Percentiles rank a stretch among this genome's conserved stretches.
These are phyloP conservation scores for Chloroclysta siterata DNA, from an alignment of 2,888 invertebrate species.

Conservation along the genomic window DNA sequence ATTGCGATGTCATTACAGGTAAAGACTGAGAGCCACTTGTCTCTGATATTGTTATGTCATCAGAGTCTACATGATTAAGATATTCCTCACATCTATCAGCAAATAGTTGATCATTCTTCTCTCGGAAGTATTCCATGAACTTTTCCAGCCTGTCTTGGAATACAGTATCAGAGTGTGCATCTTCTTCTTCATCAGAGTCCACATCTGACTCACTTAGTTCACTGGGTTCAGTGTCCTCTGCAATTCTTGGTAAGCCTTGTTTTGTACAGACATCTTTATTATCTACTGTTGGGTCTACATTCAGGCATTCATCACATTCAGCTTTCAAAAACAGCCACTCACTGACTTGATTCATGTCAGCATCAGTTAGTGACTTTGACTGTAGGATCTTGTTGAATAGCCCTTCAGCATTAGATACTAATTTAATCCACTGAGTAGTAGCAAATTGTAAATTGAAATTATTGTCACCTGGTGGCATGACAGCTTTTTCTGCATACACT, in stretches of 20 bases:
- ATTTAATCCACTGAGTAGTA: constrained; percentile 91
- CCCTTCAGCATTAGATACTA: constrained; percentile 93
- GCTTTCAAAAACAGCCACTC: constrained; percentile 94
- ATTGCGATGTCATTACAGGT: constrained; percentile 79
- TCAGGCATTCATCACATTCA: constrained; percentile 93
- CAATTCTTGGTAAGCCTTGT: constrained; percentile 78
- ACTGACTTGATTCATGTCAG: constrained; percentile 89
- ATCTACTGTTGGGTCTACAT: constrained; percentile 80
- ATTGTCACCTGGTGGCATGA: constrained; percentile 62
- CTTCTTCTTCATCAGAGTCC: constrained; percentile 85
- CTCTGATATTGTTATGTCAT: constrained; percentile 81
- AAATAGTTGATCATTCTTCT: constrained; percentile 88
- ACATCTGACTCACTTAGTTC: constrained; percentile 86
- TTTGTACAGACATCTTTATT: constrained; percentile 74
- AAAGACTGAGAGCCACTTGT: constrained; percentile 79
- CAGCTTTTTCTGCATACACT: constrained; percentile 72
- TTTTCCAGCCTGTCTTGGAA: constrained; percentile 89
- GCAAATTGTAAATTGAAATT: constrained; percentile 92
- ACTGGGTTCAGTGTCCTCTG: constrained; percentile 84
- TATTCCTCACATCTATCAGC: constrained; percentile 86
- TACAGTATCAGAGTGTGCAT: constrained; percentile 86
- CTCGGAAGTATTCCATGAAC: constrained; percentile 89
- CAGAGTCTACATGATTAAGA: constrained; percentile 80
- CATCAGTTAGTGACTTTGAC: constrained; percentile 88
- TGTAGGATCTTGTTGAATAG: constrained; percentile 91